Base-by-base conservation (phyloP, 2,797 vertebrate species). In the Myotis planiceps region DNA sequence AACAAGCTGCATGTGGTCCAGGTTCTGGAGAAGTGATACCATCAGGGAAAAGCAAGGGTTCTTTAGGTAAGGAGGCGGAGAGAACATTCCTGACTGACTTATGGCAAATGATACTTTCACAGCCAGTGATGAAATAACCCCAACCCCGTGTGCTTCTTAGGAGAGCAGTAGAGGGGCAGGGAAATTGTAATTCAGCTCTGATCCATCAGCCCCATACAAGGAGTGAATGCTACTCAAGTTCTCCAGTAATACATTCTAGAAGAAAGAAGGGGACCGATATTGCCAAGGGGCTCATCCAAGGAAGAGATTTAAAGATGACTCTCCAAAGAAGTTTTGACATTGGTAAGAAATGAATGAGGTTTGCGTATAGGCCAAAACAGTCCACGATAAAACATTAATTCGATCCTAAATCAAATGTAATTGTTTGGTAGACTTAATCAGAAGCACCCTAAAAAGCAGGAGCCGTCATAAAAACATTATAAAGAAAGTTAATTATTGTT, bases 401-500 rank as follows among this genome's bases (percentile, higher is more conserved):
- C 63, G 39, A 27, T 71, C 39, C 72, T 32, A 87, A 90, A 76
- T 86, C 60, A 8, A 23, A 27, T 53, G n/a, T 69, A 45, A 42
- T n/a, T 34, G 39, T 79, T 80, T 7, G 53, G 34, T 60, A 69
- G 74, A 91, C 65, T 87, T 49, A 51, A 37, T 51, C 27, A 15
- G 71, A 86, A 49, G 34, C 68, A 53, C n/a, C 7, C 29, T 39
- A 5, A 65, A 85, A 53, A 47, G 49, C 39, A 49, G n/a, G 45
- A n/a, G 25, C 16, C 18, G 39, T 72, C 4, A 1, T 42, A 23
- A 47, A 83, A 83, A 19, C 34, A n/a, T n/a, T 81, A 42, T 21
- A 76, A 85, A 88, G 84, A 79, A 90, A 88, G 82, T 88, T 5
- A 91, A n/a, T n/a, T n/a, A n/a, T n/a, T n/a, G n/a, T n/a, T n/a